Conservation (phyloP, 2,888 invertebrate species). For the Creontiades dilutus region DNA sequence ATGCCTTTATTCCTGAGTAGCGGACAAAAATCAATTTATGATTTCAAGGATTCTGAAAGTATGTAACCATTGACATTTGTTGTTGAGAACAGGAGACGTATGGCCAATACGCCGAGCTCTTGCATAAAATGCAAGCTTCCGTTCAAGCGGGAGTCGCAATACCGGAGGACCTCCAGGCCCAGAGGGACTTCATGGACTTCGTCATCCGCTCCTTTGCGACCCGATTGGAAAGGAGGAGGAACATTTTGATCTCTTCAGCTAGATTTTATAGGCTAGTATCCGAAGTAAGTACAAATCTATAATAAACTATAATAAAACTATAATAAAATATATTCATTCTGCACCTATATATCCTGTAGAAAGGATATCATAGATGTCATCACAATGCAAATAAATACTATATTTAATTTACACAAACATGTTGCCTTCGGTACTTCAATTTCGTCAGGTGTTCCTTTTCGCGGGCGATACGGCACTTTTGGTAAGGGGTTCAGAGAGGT, state of each 20-base stretch:
- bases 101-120: conserved; percentile 87
- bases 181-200: conserved; percentile 90
- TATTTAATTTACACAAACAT: too few relatives aligned
- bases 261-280: conserved; percentile 87
- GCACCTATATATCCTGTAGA: neutral
- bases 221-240: conserved; percentile 86
- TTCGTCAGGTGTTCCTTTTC: neutral
- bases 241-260: conserved; percentile 86
- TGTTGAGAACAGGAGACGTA: conserved; percentile 83
- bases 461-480: neutral
- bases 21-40: neutral
- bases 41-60: neutral
- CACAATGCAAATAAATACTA: too few relatives aligned
- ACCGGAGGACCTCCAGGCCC: conserved; percentile 84
- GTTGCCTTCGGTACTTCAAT: neutral
- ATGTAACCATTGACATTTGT: neutral
- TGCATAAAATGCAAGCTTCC: conserved; percentile 85
- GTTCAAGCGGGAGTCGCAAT: conserved; percentile 78
- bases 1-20: neutral
- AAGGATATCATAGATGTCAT: too few relatives aligned
- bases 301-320: too few relatives aligned
- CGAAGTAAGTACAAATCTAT: conserved; percentile 80
- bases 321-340: neutral
- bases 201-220: conserved; percentile 88
- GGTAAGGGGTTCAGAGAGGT: neutral